Evolutionary conservation across 2,888 invertebrate genomes (phyloP).

Genomic region (Acleris sparsana): DNA sequence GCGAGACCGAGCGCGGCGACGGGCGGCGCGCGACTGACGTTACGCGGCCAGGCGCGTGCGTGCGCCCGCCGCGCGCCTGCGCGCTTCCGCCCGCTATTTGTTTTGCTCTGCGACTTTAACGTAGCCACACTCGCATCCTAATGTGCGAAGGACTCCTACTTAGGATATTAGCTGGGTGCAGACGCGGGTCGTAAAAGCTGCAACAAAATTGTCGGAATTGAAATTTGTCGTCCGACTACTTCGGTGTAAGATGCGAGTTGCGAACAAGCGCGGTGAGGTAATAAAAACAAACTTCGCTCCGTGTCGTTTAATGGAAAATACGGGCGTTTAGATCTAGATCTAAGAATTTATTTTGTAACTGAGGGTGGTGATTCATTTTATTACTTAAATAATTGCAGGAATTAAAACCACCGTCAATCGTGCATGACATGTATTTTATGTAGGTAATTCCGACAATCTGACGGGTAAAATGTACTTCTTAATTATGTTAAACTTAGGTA

Average conservation of each 20-base stretch:
- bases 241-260: not conserved
- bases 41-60: constrained; percentile 55
- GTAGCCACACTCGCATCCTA: constrained; percentile 15
- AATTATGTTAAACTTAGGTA: no score
- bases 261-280: constrained; percentile 3
- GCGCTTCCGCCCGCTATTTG: constrained; percentile 66
- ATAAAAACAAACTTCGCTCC: not conserved
- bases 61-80: constrained; percentile 68
- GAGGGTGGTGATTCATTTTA: not conserved
- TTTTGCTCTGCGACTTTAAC: constrained; percentile 65
- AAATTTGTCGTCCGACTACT: constrained; percentile 5
- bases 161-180: constrained; percentile 13
- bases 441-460: no score
- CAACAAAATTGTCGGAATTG: constrained; percentile 22
- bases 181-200: constrained; percentile 16
- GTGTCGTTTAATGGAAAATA: not conserved
- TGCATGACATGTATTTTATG: no score
- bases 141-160: constrained; percentile 17
- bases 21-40: constrained; percentile 73
- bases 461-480: no score
- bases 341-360: not conserved
- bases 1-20: constrained; percentile 61
- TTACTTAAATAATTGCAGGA: not conserved
- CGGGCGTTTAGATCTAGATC: not conserved
- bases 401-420: no score